These are phyloP conservation scores for Talpa occidentalis DNA, from an alignment of 2,113 vertebrate genomes.

Conservation along the genomic window DNA sequence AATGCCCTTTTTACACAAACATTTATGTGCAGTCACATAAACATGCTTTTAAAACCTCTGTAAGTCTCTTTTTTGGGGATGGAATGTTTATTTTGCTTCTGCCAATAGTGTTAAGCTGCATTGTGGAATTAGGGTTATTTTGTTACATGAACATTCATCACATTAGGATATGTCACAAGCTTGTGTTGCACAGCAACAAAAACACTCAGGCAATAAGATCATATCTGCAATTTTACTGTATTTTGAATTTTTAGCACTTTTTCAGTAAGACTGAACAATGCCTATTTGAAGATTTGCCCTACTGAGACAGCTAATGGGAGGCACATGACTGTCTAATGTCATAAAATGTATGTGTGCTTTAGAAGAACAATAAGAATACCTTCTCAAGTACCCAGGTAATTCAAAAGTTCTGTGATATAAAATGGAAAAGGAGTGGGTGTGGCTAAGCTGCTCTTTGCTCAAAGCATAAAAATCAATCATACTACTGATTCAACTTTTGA, in stretches of 20 bases:
- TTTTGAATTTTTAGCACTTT: conserved; percentile 16
- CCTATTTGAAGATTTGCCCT: conserved; percentile 2
- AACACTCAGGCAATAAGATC: conserved; percentile 33
- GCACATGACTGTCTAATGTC: neutral
- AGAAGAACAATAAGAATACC: neutral
- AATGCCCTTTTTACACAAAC: conserved; percentile 90
- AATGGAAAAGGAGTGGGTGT: neutral
- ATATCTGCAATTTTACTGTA: conserved; percentile 3
- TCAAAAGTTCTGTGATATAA: conserved; percentile 40
- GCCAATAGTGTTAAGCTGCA: neutral
- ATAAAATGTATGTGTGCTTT: neutral
- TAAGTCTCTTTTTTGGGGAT: conserved; percentile 85
- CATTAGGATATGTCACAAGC: conserved; percentile 27
- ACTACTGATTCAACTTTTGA: neutral
- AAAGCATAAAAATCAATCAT: conserved; percentile 42
- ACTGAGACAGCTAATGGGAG: neutral
- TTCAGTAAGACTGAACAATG: neutral
- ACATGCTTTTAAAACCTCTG: conserved; percentile 89
- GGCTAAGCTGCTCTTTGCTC: conserved; percentile 16
- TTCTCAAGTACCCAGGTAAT: conserved; percentile 2
- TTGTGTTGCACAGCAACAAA: conserved; percentile 8
- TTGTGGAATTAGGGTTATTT: conserved; percentile 57
- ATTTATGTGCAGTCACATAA: conserved; percentile 91
- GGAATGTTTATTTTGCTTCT: conserved; percentile 37
- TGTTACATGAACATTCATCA: conserved; percentile 55